These are phyloP conservation scores for Calliphora vomitoria DNA, from an alignment of 2,888 invertebrate species.

Conservation along the genomic window DNA sequence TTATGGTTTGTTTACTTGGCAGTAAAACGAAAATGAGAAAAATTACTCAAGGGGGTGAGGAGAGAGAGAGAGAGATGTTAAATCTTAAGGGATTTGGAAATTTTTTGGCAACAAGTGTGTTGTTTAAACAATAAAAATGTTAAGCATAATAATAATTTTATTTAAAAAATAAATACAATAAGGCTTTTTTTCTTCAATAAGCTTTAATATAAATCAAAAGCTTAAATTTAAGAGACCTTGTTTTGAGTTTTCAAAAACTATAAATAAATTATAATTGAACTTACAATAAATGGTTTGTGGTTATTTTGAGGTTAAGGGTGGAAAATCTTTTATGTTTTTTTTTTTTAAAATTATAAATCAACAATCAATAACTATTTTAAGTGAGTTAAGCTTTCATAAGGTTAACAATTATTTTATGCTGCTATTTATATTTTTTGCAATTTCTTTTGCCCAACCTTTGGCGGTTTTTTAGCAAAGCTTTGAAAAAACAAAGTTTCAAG, in stretches of 20 bases:
- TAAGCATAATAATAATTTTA: not conserved
- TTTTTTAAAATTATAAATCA: not conserved
- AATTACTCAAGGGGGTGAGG: not conserved
- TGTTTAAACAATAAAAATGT: not conserved
- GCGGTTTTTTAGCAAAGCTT: not conserved
- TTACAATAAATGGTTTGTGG: not conserved
- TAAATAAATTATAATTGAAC: not conserved
- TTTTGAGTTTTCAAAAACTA: not conserved
- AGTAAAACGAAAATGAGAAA: not conserved
- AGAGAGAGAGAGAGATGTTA: not conserved
- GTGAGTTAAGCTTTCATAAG: constrained; percentile 11
- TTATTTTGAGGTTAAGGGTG: constrained; percentile 13
- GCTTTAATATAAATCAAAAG: not conserved
- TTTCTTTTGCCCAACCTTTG: not conserved
- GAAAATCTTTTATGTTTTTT: not conserved
- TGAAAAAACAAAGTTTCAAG: not conserved
- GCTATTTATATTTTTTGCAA: not conserved
- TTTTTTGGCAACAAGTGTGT: not conserved
- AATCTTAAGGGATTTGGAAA: not conserved
- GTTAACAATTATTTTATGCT: constrained; percentile 17
- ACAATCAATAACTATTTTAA: constrained; percentile 3
- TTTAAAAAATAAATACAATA: not conserved
- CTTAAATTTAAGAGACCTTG: not conserved
- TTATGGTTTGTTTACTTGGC: not conserved
- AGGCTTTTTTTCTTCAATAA: not conserved